Percentiles rank a stretch among this genome's conserved stretches.
These are phyloP conservation scores for Andrena dorsata DNA, from an alignment of 2,888 invertebrate genomes.

Conservation along the genomic window DNA sequence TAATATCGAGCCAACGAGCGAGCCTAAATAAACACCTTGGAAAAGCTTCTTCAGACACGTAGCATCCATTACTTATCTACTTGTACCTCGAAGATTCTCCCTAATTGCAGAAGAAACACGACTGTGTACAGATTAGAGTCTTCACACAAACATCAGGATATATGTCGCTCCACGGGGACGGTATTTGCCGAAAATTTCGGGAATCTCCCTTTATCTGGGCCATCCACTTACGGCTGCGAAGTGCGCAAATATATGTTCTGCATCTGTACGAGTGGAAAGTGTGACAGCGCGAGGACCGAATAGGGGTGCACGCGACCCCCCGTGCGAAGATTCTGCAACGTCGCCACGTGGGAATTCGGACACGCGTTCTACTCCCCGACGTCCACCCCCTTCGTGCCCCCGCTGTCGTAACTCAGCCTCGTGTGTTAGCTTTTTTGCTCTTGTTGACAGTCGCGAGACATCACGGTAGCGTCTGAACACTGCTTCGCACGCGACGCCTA, in stretches of 20 bases:
- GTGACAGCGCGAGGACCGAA: constrained; percentile 59
- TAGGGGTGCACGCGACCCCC: constrained; percentile 54
- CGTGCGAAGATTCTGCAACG: constrained; percentile 48
- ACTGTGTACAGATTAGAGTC: constrained; percentile 30
- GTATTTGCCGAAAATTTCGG: constrained; percentile 58
- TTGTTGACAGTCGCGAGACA: constrained; percentile 9
- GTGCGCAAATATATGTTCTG: constrained; percentile 70
- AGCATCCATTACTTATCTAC: constrained; percentile 9
- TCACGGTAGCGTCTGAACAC: not conserved
- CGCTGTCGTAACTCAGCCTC: constrained; percentile 30
- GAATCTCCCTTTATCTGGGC: constrained; percentile 29
- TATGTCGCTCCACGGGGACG: constrained; percentile 14
- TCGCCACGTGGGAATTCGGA: constrained; percentile 76
- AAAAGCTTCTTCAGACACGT: not conserved
- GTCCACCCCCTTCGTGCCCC: constrained; percentile 50
- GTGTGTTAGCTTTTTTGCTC: constrained; percentile 40
- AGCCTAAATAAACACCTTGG: constrained; percentile 18
- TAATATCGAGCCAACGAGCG: constrained; percentile 7
- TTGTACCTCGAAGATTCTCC: not conserved
- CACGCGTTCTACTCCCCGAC: constrained; percentile 69
- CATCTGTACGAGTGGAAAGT: constrained; percentile 66
- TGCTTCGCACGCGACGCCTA: not conserved
- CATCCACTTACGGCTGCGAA: constrained; percentile 43
- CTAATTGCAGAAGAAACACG: constrained; percentile 42
- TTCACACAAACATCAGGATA: constrained; percentile 2